Evolutionary conservation across 2,797 vertebrate genomes (phyloP).

Genomic region (Petrocephalus sullivani): DNA sequence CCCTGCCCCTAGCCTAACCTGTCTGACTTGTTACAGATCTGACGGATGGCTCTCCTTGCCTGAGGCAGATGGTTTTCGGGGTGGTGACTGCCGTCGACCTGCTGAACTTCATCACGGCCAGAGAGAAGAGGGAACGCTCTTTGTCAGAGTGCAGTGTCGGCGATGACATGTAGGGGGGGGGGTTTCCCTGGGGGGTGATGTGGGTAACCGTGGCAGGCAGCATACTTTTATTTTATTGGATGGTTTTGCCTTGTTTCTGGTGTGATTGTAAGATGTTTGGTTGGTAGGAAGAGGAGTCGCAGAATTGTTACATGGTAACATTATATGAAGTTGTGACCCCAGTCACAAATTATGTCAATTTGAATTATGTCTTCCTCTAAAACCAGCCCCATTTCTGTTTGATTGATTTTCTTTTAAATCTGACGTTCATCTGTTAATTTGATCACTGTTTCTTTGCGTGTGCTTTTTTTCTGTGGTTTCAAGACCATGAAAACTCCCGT

Average conservation of each 20-base stretch:
- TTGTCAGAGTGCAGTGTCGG: slow-evolving; percentile 53
- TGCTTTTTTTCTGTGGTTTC: not conserved
- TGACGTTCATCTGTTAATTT: not conserved
- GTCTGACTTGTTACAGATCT: slow-evolving; percentile 58
- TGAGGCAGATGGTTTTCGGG: slow-evolving; percentile 85
- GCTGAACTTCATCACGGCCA: slow-evolving; percentile 77
- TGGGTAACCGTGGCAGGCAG: not conserved
- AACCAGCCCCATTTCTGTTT: not conserved
- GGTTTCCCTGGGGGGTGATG: not conserved
- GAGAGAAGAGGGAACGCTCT: slow-evolving; percentile 60
- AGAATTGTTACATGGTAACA: not conserved
- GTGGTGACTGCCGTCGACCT: slow-evolving; percentile 90
- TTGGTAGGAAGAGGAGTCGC: not conserved
- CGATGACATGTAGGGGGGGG: slow-evolving; percentile 47
- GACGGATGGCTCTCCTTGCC: slow-evolving; percentile 61
- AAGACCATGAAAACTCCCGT: not conserved
- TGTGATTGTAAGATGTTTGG: not conserved
- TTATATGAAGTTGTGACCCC: not conserved
- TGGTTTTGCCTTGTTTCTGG: not conserved
- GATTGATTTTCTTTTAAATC: not conserved
- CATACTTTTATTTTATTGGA: not conserved
- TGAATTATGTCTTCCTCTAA: not conserved
- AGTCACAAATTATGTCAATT: not conserved
- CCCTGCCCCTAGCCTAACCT: not conserved
- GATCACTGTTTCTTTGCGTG: not conserved